phyloP scores from a whole-genome alignment of 2,113 vertebrate genomes.

The Podocnemis expansa region DNA sequence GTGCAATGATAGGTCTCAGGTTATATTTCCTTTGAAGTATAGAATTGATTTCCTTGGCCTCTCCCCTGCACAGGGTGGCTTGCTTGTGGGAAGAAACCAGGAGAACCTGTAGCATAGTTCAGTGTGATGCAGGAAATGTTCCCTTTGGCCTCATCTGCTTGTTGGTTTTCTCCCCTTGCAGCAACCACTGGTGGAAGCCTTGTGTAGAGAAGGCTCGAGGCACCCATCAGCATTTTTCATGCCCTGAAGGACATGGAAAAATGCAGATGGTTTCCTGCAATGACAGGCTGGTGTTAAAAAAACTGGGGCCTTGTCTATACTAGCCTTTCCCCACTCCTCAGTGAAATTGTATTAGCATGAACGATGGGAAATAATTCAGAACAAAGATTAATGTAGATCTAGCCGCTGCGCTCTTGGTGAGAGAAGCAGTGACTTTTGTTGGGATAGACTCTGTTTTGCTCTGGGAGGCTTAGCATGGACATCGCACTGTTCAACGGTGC shows the following conservation, averaged over 20 bases:
- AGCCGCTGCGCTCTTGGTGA: not conserved
- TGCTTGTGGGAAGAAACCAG: not conserved
- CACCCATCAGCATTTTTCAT: fast-evolving
- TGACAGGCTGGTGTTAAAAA: not conserved
- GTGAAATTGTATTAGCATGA: not conserved
- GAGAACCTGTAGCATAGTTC: not conserved
- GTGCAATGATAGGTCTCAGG: not conserved
- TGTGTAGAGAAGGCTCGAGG: not conserved
- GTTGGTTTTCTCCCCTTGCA: not conserved
- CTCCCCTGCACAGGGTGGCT: not conserved
- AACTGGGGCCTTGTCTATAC: not conserved
- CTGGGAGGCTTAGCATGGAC: not conserved
- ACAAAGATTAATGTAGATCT: not conserved
- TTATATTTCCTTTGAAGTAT: not conserved
- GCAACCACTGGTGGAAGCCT: not conserved
- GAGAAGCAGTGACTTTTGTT: not conserved
- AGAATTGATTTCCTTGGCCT: not conserved
- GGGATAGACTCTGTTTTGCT: not conserved
- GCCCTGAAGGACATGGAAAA: too few species aligned
- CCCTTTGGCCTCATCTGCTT: not conserved
- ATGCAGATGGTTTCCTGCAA: too few species aligned
- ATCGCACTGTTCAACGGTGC: not conserved
- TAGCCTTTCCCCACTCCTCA: not conserved
- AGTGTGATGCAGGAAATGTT: not conserved
- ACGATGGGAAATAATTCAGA: not conserved